Conservation (phyloP, 2,113 vertebrate genomes). For the Bostrychus sinensis region DNA sequence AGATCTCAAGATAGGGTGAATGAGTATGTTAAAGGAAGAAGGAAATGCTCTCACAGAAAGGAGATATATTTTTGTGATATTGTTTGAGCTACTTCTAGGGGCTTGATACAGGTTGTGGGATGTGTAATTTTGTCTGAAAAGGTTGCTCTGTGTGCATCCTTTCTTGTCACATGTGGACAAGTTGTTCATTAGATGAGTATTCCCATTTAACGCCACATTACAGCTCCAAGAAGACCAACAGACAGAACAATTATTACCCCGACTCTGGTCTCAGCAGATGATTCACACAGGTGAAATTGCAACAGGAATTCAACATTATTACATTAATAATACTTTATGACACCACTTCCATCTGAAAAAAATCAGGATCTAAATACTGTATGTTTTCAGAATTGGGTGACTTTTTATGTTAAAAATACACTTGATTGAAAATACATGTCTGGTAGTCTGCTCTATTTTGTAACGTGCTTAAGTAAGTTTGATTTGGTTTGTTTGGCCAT, state of each 20-base stretch:
- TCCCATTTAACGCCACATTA: slow-evolving; percentile 78
- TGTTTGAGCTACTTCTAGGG: slow-evolving; percentile 12
- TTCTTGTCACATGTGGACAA: slow-evolving; percentile 73
- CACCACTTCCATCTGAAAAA: slow-evolving; percentile 27
- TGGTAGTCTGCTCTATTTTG: too few species aligned
- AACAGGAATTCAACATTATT: slow-evolving; percentile 37
- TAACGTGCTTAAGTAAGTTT: too few species aligned
- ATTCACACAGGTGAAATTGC: slow-evolving; percentile 45
- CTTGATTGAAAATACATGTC: too few species aligned
- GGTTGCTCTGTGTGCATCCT: slow-evolving; percentile 60
- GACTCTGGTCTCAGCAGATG: slow-evolving; percentile 59
- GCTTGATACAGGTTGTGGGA: slow-evolving; percentile 19
- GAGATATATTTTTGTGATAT: slow-evolving; percentile 28
- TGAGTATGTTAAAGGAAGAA: slow-evolving; percentile 42
- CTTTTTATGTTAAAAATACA: neutral
- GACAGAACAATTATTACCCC: slow-evolving; percentile 62
- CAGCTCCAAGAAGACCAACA: slow-evolving; percentile 48
- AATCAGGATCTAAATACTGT: too few species aligned
- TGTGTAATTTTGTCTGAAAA: slow-evolving; percentile 63
- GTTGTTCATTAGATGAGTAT: slow-evolving; percentile 74
- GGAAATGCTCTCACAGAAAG: slow-evolving; percentile 33
- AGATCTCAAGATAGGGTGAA: slow-evolving; percentile 45
- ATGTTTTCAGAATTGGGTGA: too few species aligned
- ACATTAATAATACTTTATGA: slow-evolving; percentile 46
- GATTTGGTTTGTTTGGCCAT: too few species aligned